Evolutionary conservation across 2,797 vertebrate species (phyloP), one percentile per base, ranked within the genome.

Genomic region (Sebastes minor): DNA sequence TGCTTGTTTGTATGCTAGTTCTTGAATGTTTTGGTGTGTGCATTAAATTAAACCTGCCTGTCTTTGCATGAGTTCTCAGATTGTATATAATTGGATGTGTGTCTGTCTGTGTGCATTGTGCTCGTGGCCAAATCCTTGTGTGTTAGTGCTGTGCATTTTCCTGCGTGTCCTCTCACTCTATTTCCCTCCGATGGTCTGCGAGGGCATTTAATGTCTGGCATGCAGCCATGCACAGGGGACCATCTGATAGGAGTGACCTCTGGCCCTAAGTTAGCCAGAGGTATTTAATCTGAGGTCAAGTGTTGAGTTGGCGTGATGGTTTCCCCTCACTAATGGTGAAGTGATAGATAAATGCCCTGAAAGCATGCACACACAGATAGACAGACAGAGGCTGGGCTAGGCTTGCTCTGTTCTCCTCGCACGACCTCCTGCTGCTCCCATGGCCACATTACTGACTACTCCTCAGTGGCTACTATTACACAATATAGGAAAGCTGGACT

Each of bases 211-310:
- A 73, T 76, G 86, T 85, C 77, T 86, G 76, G 75, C 90, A 90
- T 89, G 85, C 85, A 83, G 84, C 33, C 81, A 1, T 60, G 71
- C 78, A 72, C 82, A 71, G 49, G 74, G 59, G 56, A 77, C 82
- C 81, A 89, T 89, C 85, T 87, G 83, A 91, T 87, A 33, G 57
- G 8, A 82, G 60, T 68, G 66, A 86, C 88, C 87, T 71, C n/a
- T 79, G 69, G 70, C 71, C 80, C 68, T 64, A 30, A 83, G 16
- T 79, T 80, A 67, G 76, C 87, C 83, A 76, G 87, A 87, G 83
- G 80, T 86, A 84, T 85, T 91, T 84, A 88, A 88, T 88, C 78
- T 67, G 64, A 81, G 81, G 89, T 87, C 80, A 90, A 88, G 82
- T 89, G 86, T 87, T 86, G 80, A 78, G 78, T 76, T 89, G 61